Percentiles rank a stretch among this genome's conserved stretches.
Conservation (phyloP, 2,888 invertebrate species). For the Flexamia atlantica region DNA sequence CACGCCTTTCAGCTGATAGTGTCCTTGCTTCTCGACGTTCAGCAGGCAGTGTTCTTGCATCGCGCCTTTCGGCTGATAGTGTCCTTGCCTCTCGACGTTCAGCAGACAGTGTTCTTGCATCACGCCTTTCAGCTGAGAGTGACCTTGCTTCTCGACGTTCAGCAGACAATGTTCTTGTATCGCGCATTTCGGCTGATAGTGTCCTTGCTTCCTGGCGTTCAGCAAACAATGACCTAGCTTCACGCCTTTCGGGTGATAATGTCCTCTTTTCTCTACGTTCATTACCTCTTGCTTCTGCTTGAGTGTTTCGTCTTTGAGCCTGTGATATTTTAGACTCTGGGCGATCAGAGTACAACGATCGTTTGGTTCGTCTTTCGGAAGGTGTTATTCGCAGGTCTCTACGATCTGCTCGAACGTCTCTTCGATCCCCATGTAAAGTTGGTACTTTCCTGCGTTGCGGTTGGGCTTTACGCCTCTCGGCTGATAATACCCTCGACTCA, state of each 20-base stretch:
- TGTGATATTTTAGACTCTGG: not conserved
- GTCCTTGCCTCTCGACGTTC: not conserved
- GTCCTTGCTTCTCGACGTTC: slow-evolving; percentile 33
- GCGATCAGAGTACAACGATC: slow-evolving; percentile 13
- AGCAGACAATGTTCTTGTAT: not conserved
- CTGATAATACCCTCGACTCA: not conserved
- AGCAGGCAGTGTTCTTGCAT: slow-evolving; percentile 13
- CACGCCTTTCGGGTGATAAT: not conserved
- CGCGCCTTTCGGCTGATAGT: slow-evolving; percentile 19
- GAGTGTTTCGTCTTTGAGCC: slow-evolving; percentile 16
- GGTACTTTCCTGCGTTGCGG: slow-evolving; percentile 6
- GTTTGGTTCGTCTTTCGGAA: slow-evolving; percentile 6
- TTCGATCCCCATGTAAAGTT: slow-evolving; percentile 18
- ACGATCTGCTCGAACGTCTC: not conserved
- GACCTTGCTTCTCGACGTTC: slow-evolving; percentile 15
- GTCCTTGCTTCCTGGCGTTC: slow-evolving; percentile 4
- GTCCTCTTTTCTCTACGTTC: not conserved
- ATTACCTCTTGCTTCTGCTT: no score
- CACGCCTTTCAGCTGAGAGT: not conserved
- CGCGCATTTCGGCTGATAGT: slow-evolving; percentile 27
- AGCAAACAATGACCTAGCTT: not conserved
- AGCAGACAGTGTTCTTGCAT: not conserved
- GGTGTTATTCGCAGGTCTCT: not conserved
- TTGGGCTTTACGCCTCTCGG: slow-evolving; percentile 42
- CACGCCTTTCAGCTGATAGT: not conserved